Conservation (phyloP, 2,113 vertebrate genomes). For the Hydrochoerus hydrochaeris region DNA sequence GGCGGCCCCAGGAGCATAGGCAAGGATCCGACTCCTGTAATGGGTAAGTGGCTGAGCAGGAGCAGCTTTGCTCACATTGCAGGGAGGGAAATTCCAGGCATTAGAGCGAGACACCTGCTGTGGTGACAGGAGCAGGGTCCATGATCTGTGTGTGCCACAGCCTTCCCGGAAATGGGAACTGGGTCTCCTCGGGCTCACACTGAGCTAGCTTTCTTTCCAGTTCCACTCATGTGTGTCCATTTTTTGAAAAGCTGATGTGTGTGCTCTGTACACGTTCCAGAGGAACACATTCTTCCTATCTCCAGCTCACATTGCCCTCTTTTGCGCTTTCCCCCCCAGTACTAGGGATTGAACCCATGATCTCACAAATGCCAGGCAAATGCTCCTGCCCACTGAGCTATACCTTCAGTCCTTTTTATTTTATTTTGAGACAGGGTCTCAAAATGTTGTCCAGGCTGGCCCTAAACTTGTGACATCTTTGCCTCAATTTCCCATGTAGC, state of each 20-base stretch:
- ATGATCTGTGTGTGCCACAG: rapidly evolving
- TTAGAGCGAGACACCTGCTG: background rate
- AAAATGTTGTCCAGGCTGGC: background rate
- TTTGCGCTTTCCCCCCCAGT: background rate
- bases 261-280: background rate
- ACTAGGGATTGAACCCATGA: background rate
- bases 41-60: background rate
- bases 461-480: background rate
- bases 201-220: background rate
- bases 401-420: background rate
- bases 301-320: background rate
- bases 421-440: background rate
- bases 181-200: background rate
- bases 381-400: background rate
- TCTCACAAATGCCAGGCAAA: background rate
- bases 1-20: background rate
- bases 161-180: background rate
- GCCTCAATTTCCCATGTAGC: background rate
- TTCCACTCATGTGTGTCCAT: background rate
- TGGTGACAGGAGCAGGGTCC: background rate
- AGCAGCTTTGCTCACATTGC: constrained; percentile 14
- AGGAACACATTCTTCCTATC: background rate
- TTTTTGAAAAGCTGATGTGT: background rate
- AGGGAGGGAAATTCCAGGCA: constrained; percentile 50
- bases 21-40: constrained; percentile 24